Conservation (phyloP, 2,888 invertebrate genomes). For the Dexiosoma caninum region DNA sequence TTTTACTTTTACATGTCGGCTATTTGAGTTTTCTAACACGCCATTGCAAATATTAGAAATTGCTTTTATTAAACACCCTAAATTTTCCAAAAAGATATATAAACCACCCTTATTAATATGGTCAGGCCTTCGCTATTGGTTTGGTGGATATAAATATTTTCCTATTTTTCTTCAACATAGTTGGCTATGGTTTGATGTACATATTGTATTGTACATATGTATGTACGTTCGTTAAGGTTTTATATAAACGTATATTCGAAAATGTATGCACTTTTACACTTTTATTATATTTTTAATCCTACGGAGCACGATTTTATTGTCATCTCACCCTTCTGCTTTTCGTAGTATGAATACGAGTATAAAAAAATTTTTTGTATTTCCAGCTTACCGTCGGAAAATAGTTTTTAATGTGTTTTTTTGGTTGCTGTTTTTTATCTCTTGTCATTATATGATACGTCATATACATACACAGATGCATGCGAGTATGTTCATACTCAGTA, state of each 20-base stretch:
- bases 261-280: not conserved
- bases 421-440: conserved; percentile 21
- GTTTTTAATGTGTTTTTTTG: conserved; percentile 53
- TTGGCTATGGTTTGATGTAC: not conserved
- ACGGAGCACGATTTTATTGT: conserved; percentile 53
- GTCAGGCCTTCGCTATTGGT: conserved; percentile 18
- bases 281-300: conserved; percentile 56
- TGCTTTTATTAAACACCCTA: conserved; percentile 24
- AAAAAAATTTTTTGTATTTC: conserved; percentile 18
- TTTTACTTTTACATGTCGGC: not conserved
- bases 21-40: conserved; percentile 29
- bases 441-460: conserved; percentile 24
- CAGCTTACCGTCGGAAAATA: conserved; percentile 58
- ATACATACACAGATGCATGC: too few relatives aligned
- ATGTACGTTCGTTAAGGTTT: not conserved
- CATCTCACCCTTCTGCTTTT: conserved; percentile 45
- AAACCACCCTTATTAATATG: conserved; percentile 36
- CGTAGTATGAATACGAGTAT: not conserved
- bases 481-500: too few relatives aligned
- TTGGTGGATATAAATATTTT: conserved; percentile 3
- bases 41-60: conserved; percentile 30
- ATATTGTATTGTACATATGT: not conserved
- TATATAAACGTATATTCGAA: not conserved
- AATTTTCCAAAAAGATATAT: not conserved
- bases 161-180: not conserved